phyloP scores from a whole-genome alignment of 2,113 vertebrate genomes.

The Leucosticte australis region DNA sequence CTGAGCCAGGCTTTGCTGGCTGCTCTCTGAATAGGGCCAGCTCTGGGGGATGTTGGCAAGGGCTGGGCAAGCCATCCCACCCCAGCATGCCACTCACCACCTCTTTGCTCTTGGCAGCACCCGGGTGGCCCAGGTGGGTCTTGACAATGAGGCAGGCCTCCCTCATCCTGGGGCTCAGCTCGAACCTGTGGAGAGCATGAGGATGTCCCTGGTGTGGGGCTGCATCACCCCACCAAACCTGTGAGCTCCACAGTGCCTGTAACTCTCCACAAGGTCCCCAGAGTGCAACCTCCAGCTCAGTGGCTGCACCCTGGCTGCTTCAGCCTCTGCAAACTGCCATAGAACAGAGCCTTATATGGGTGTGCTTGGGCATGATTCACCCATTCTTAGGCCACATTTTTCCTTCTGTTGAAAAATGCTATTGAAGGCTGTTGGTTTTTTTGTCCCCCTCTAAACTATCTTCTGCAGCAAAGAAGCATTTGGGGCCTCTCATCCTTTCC shows the following conservation, averaged over 20 bases:
- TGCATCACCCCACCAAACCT: neutral
- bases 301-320: neutral
- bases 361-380: accelerated
- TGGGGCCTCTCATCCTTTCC: neutral
- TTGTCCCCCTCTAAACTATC: neutral
- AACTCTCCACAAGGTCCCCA: accelerated
- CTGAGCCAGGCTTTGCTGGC: neutral
- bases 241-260: accelerated
- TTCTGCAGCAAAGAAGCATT: neutral
- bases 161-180: constrained; percentile 88
- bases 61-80: neutral
- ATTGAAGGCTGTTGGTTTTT: neutral
- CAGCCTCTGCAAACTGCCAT: neutral
- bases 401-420: neutral
- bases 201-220: accelerated
- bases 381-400: neutral
- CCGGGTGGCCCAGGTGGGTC: constrained; percentile 79
- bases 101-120: constrained; percentile 81
- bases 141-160: constrained; percentile 89
- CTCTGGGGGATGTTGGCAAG: neutral
- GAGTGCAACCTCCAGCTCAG: accelerated
- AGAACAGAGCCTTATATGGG: neutral
- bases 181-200: constrained; percentile 74
- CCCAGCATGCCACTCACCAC: constrained; percentile 75
- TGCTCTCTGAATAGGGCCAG: neutral